Evolutionary conservation across 1,140 invertebrate genomes (phyloP).

Genomic region (Eciton burchellii): DNA sequence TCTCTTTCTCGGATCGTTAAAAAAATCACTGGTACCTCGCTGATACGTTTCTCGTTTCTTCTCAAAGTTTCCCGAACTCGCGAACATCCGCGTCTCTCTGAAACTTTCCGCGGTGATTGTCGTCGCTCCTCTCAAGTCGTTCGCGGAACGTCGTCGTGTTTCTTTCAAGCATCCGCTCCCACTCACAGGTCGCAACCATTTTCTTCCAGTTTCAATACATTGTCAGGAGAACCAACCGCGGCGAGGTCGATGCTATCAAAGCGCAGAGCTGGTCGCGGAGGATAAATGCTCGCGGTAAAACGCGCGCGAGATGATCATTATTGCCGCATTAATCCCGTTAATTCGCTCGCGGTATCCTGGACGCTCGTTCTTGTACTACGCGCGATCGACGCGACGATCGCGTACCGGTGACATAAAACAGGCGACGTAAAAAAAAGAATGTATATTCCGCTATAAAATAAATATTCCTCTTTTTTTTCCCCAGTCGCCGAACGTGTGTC

Average conservation of each 20-base stretch:
- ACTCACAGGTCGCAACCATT: too few relatives aligned
- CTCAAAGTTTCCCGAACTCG: neutral
- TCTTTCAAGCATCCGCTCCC: too few relatives aligned
- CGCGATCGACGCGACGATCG: neutral
- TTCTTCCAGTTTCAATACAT: neutral
- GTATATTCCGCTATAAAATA: neutral
- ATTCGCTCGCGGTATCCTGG: constrained; percentile 21
- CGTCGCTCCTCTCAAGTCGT: too few relatives aligned
- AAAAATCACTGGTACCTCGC: neutral
- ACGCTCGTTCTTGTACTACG: neutral
- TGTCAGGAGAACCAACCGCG: constrained; percentile 15
- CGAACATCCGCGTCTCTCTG: neutral
- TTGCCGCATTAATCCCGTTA: constrained; percentile 19
- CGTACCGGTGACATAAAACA: neutral
- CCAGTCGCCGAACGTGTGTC: too few relatives aligned
- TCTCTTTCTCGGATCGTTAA: neutral
- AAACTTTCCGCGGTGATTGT: neutral
- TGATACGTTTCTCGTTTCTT: neutral
- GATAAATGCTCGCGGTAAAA: constrained; percentile 20
- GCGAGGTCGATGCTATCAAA: constrained; percentile 9
- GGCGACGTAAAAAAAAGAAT: neutral
- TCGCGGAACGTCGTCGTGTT: neutral
- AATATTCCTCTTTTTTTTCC: neutral
- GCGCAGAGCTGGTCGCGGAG: neutral
- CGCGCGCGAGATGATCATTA: neutral